Base-by-base conservation (phyloP, 2,113 vertebrate genomes). In the Falco punctatus region DNA sequence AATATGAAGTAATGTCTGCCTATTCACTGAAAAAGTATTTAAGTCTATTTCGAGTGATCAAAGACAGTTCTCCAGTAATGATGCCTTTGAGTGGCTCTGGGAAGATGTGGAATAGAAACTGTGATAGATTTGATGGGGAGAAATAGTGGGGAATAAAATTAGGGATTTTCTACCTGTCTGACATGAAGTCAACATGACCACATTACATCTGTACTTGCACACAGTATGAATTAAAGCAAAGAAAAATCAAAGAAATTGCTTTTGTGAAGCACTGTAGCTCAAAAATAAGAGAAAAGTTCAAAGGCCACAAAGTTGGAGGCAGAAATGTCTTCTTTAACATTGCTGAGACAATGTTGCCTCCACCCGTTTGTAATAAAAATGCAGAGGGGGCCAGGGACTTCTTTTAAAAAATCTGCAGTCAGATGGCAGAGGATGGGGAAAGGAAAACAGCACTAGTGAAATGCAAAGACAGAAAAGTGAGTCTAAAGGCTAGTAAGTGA, bases 1-100 rank as follows among this genome's bases (percentile, higher is more conserved):
- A 75, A 93, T 80, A 97, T 92, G 92, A 96, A 96, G 96, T 96
- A 93, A 95, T 84, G 90, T 91, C 90, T 97, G 71, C 32, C 75
- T 94, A 72, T 91, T 92, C 75, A 55, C 46, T 93, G 88, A 83
- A 88, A 94, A 95, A 77, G 18, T 70, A 52, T 86, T 90, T 78
- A 89, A 89, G 78, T 74, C 73, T 95, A 9, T 91, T 94, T 91
- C 90, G 94, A 81, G 27, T 54, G 90, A 88, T 91, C 61, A 92
- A 92, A 96, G 81, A 44, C 59, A 81, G 35, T 72, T 95, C 64
- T 72, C 32, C 42, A 69, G 38, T 88, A 96, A 91, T 51, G 46
- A 84, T 57, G 55, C 15, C 54, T 96, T 94, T 96, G 57, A 81
- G 35, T 88, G 72, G 51, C 67, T 96, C 65, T 5, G 4, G 58